Conservation (phyloP, 2,888 invertebrate species). For the Parnassius smintheus region DNA sequence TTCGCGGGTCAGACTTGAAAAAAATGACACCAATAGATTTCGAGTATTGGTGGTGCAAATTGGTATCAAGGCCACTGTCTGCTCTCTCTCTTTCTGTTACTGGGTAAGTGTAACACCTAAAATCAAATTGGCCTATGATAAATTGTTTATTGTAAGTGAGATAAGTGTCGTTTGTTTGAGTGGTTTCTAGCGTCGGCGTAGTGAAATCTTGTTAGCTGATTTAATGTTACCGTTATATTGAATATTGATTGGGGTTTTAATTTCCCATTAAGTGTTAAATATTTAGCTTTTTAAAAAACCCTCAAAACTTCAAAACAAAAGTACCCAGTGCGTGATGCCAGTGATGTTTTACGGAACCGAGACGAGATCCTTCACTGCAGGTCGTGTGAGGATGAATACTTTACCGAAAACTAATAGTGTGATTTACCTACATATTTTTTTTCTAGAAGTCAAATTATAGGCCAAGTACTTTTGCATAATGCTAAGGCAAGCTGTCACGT, state of each 20-base stretch:
- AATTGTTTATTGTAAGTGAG: conserved; percentile 75
- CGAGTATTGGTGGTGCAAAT: conserved; percentile 58
- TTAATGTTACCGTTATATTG: conserved; percentile 28
- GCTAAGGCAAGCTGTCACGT: no score
- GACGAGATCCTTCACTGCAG: no score
- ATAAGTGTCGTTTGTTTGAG: conserved; percentile 72
- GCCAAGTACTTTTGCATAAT: no score
- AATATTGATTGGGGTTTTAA: conserved; percentile 41
- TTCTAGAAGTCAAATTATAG: no score
- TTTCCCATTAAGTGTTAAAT: conserved; percentile 4
- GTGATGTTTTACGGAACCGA: no score
- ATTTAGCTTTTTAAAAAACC: no score
- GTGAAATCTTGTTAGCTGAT: conserved; percentile 62
- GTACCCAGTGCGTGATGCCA: no score
- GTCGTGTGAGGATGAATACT: no score
- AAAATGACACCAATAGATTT: conserved; percentile 73
- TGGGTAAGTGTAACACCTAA: conserved; percentile 78
- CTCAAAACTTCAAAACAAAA: no score
- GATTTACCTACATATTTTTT: no score
- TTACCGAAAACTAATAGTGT: no score
- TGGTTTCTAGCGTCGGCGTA: conserved; percentile 69
- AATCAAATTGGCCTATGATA: conserved; percentile 71
- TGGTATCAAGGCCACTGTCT: conserved; percentile 72
- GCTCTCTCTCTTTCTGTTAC: conserved; percentile 72
- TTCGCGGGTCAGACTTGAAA: conserved; percentile 63